Base-by-base conservation (phyloP, 2,888 invertebrate species). In the Amphipoea oculea region DNA sequence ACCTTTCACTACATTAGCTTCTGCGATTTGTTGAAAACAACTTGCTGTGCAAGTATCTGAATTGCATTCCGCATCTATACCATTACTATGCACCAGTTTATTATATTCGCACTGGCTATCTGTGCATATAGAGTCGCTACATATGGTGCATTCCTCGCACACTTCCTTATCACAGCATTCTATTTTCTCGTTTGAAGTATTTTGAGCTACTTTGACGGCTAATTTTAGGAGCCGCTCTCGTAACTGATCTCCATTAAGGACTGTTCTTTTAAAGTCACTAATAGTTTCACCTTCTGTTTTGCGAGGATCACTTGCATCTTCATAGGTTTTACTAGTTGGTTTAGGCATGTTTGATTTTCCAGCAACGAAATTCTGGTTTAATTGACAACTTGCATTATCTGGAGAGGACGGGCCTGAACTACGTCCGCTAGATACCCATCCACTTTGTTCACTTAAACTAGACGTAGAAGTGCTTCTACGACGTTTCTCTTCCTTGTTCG, bases 341-440 rank as follows among this genome's bases (percentile, higher is more conserved):
- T 95, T 96, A 54, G 95, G 78, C 62, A 89, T 78, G 42, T 91
- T 89, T 84, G 95, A 84, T 91, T 92, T 97, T 45, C 87, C 93
- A 88, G 94, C 95, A 89, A 90, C 88, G 82, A 93, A 96, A 91
- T 92, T 97, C 94, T 94, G 97, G 91, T 94, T 97, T 95, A 94
- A 96, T 95, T 95, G 97, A 96, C 94, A 96, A 94, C 95, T 97
- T 75, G 94, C 95, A 90, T 96, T 95, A 90, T 98, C 98, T 7
- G 98, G 98, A 75, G 97, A 97, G 0, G 98, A 98, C n/a, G 97
- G 97, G 40, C 97, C 97, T 73, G 98, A 98, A 91, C 98, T 98
- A 67, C 97, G 97, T 68, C 98, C 98, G 89, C 98, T 98, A 54
- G 98, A 98, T 0, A 99, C 98, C 98, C 99, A 99, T 1, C 99